phyloP scores from a whole-genome alignment of 2,888 invertebrate genomes.

The Macropis europaea region DNA sequence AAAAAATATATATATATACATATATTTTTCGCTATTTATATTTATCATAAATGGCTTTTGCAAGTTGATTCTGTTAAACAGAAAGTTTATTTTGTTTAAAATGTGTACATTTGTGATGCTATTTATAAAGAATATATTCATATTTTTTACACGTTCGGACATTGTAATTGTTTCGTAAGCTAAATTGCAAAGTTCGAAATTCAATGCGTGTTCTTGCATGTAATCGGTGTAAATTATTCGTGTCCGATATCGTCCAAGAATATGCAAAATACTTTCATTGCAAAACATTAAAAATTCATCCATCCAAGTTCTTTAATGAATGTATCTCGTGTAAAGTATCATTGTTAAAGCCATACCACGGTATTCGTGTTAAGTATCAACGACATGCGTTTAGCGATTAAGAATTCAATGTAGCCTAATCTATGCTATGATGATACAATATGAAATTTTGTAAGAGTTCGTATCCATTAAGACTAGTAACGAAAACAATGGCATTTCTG shows the following conservation, averaged over 20 bases:
- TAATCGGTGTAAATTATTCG: not conserved
- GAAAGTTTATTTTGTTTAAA: slow-evolving; percentile 24
- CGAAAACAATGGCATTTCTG: slow-evolving; percentile 20
- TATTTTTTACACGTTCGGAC: slow-evolving; percentile 14
- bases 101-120: slow-evolving; percentile 8
- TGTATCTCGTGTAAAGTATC: not conserved
- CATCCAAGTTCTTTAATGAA: slow-evolving; percentile 19
- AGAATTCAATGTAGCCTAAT: slow-evolving; percentile 38
- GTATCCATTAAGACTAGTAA: slow-evolving; percentile 26
- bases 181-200: not conserved
- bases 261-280: not conserved
- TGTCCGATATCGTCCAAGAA: not conserved
- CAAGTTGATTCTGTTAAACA: slow-evolving; percentile 5
- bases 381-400: slow-evolving; percentile 25
- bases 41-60: slow-evolving; percentile 4
- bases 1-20: slow-evolving; percentile 3
- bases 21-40: slow-evolving; percentile 45
- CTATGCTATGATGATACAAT: slow-evolving; percentile 2
- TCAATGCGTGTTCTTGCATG: not conserved
- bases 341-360: not conserved
- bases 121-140: slow-evolving; percentile 5
- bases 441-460: slow-evolving; percentile 27
- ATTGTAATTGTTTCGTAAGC: slow-evolving; percentile 10
- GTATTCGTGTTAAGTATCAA: slow-evolving; percentile 26
- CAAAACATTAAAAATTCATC: slow-evolving; percentile 11